Percentiles rank a stretch among this genome's conserved stretches.
Evolutionary conservation across 2,888 invertebrate species (phyloP).

Genomic region (Agrotis segetum): DNA sequence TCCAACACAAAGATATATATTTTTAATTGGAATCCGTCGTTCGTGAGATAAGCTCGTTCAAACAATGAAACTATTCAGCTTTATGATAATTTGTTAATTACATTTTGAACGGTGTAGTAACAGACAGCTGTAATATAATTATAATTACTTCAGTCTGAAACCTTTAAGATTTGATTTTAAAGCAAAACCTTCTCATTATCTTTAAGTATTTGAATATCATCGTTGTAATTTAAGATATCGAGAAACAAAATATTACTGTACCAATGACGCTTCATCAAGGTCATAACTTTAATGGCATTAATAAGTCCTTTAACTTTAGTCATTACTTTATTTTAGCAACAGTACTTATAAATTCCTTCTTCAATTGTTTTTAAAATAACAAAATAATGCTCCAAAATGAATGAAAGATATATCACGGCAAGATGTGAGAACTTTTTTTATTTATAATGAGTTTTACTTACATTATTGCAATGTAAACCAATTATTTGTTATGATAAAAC

Average conservation of each 20-base stretch:
- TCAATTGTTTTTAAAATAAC: neutral
- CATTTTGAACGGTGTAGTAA: no score
- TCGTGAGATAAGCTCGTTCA: no score
- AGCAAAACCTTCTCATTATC: no score
- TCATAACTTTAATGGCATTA: neutral
- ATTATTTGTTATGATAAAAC: constrained; percentile 4
- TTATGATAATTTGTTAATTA: no score
- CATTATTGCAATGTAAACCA: neutral
- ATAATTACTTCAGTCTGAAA: no score
- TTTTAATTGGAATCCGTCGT: no score
- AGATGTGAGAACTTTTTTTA: neutral
- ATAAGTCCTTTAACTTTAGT: neutral
- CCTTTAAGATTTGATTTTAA: no score
- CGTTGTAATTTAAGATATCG: no score
- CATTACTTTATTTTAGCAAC: neutral
- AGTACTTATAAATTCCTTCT: neutral
- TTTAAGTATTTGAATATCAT: no score
- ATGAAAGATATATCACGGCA: neutral
- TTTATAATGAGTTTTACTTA: constrained; percentile 4
- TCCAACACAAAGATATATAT: no score
- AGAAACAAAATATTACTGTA: neutral
- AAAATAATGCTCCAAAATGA: neutral
- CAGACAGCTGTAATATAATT: no score
- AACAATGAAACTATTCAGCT: no score
- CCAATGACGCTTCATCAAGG: neutral